These are phyloP conservation scores for Cydia amplana DNA, from an alignment of 1,140 invertebrate genomes.

Conservation along the genomic window DNA sequence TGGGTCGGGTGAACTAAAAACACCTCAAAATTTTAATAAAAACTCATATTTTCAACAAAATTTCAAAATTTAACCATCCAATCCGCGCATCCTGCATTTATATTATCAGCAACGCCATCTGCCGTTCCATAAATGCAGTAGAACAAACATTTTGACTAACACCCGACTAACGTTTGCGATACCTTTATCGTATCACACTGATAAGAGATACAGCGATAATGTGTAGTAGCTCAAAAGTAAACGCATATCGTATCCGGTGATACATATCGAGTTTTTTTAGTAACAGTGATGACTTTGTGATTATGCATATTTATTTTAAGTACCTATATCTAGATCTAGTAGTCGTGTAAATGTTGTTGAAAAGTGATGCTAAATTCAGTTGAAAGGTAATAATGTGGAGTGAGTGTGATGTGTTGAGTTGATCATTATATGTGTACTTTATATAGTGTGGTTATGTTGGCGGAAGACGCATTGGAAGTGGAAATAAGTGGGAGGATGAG, in stretches of 20 bases:
- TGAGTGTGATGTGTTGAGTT: conserved; percentile 12
- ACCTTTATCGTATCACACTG: conserved; percentile 22
- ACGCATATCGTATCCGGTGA: not conserved
- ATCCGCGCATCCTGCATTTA: no score
- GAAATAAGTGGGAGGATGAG: conserved; percentile 9
- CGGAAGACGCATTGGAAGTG: conserved; percentile 28
- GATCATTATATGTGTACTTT: conserved; percentile 2
- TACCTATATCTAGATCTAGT: not conserved
- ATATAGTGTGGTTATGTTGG: conserved; percentile 11
- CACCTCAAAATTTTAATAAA: no score
- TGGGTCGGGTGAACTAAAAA: no score
- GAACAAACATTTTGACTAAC: conserved; percentile 22
- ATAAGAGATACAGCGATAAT: conserved; percentile 11
- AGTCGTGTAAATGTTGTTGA: not conserved
- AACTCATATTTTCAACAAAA: no score
- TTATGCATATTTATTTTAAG: not conserved
- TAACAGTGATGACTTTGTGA: not conserved
- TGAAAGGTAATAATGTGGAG: not conserved
- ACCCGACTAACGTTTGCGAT: not conserved
- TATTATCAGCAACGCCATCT: conserved; percentile 5
- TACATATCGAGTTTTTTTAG: not conserved
- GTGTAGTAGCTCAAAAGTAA: not conserved
- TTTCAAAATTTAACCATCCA: no score
- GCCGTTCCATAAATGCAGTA: not conserved
- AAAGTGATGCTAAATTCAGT: not conserved